A percentile compares a stretch with the other conserved stretches of the same genome.
These are phyloP conservation scores for Vanessa tameamea DNA, from an alignment of 1,140 invertebrate species.

Conservation along the genomic window DNA sequence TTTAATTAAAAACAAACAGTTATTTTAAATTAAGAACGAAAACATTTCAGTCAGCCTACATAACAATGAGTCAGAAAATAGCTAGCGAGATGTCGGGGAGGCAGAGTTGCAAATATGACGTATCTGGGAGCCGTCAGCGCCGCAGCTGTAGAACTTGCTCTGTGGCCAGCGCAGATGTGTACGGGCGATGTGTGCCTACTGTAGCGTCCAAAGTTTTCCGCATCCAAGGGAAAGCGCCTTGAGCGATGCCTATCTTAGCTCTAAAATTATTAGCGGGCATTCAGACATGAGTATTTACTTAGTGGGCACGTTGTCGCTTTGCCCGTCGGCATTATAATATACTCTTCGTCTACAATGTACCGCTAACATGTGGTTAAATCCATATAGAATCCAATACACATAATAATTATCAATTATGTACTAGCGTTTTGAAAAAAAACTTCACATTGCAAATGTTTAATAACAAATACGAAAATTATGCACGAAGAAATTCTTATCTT, in stretches of 20 bases:
- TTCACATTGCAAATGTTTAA: too few relatives aligned
- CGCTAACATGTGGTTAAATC: too few relatives aligned
- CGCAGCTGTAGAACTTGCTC: constrained; percentile 69
- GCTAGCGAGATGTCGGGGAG: constrained; percentile 55
- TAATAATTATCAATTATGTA: too few relatives aligned
- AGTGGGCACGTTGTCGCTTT: constrained; percentile 37
- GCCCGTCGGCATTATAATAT: not conserved
- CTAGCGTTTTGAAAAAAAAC: too few relatives aligned
- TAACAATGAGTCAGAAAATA: constrained; percentile 54
- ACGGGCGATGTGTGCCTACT: constrained; percentile 40
- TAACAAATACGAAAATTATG: too few relatives aligned
- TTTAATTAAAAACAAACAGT: too few relatives aligned
- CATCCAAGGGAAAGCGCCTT: constrained; percentile 49
- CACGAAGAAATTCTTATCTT: too few relatives aligned
- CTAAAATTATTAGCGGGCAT: constrained; percentile 64
- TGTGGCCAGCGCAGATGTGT: constrained; percentile 65
- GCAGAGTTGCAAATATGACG: constrained; percentile 59
- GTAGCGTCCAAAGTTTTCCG: constrained; percentile 60
- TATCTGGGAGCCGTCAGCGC: constrained; percentile 58
- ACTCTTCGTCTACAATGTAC: not conserved
- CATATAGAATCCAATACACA: too few relatives aligned
- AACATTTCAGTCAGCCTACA: constrained; percentile 30
- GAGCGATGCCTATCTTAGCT: constrained; percentile 55
- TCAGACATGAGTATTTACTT: constrained; percentile 75
- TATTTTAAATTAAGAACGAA: not conserved